Evolutionary conservation across 2,113 vertebrate species (phyloP).

Genomic region (Toxotes chatareus): DNA sequence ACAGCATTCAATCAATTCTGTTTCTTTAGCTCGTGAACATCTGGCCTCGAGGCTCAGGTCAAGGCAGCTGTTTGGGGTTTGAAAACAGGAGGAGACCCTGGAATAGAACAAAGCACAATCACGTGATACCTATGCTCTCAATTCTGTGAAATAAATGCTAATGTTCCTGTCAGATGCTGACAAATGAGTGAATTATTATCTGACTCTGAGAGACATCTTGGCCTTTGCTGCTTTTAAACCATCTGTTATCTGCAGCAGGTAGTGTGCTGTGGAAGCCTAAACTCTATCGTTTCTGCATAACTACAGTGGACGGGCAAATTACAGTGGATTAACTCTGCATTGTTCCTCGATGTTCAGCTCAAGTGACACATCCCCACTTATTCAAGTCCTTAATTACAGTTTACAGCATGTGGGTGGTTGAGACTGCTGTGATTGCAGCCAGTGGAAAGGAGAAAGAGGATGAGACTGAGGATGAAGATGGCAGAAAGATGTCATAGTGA

Average conservation of each 20-base stretch:
- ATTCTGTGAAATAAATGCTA: background rate
- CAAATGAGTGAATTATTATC: conserved; percentile 2
- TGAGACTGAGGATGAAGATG: conserved; percentile 40
- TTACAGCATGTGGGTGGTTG: conserved; percentile 71
- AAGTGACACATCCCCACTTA: conserved; percentile 72
- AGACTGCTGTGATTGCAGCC: conserved; percentile 56
- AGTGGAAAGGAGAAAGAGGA: conserved; percentile 27
- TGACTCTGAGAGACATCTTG: background rate
- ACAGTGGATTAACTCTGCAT: conserved; percentile 71
- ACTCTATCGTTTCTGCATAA: conserved; percentile 30
- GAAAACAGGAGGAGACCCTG: conserved; percentile 10
- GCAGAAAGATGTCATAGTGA: conserved; percentile 27
- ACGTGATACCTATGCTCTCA: conserved; percentile 27
- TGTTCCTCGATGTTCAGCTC: conserved; percentile 62
- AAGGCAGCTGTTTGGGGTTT: conserved; percentile 5
- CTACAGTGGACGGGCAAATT: conserved; percentile 69
- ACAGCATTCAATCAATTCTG: conserved; percentile 53
- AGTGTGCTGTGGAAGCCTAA: conserved; percentile 23
- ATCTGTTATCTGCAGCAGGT: conserved; percentile 40
- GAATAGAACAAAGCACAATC: conserved; percentile 15
- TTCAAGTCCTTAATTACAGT: conserved; percentile 80
- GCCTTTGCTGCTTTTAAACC: background rate
- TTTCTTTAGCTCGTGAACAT: conserved; percentile 51
- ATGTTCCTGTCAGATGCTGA: conserved; percentile 13
- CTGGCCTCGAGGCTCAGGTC: conserved; percentile 48